Evolutionary conservation across 1,140 invertebrate species (phyloP), one percentile per base, ranked within the genome.

Genomic region (Micrasema longulum): DNA sequence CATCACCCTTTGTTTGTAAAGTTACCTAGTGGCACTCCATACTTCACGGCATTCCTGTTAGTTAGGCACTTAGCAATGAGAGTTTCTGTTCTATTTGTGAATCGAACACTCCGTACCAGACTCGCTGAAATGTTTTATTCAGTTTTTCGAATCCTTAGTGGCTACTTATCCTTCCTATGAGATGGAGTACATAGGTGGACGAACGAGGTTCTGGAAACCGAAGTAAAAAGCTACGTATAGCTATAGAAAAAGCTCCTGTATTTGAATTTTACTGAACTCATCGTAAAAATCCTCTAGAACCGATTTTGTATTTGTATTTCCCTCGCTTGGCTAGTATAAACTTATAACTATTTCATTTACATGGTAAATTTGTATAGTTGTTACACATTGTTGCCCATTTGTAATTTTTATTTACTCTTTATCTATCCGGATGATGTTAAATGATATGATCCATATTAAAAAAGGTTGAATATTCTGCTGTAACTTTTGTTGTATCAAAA

Each of bases 81-180:
- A 62, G 67, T 60, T 69, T 62, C 55, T 74, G 73, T 74, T 74
- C 70, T 74, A 74, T 74, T 74, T 74, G 73, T 74, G 71, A 74
- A 74, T 74, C 73, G 73, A 74, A 69, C 68, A 55, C 52, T 53
- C 73, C 41, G 63, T 41, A 60, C 48, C 47, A 70, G 69, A 71
- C 69, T 65, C 62, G 68, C 63, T 55, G 63, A 63, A 71, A 75
- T 75, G 69, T 75, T 71, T 75, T 75, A 75, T 75, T 75, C 73
- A 75, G 67, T 75, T 75, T 75, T 74, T 69, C 69, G 69, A 69
- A 71, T 75, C 73, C 73, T 71, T 69, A 71, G 73, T 75, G 73
- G 73, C 73, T 72, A 75, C 66, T 75, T 75, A 75, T 75, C 73
- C 38, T 69, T 43, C 36, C 55, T 62, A 71, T 72, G 60, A 47